A percentile compares a stretch with the other conserved stretches of the same genome.
Evolutionary conservation across 2,888 invertebrate species (phyloP).

Genomic region (Frankliniella fusca): DNA sequence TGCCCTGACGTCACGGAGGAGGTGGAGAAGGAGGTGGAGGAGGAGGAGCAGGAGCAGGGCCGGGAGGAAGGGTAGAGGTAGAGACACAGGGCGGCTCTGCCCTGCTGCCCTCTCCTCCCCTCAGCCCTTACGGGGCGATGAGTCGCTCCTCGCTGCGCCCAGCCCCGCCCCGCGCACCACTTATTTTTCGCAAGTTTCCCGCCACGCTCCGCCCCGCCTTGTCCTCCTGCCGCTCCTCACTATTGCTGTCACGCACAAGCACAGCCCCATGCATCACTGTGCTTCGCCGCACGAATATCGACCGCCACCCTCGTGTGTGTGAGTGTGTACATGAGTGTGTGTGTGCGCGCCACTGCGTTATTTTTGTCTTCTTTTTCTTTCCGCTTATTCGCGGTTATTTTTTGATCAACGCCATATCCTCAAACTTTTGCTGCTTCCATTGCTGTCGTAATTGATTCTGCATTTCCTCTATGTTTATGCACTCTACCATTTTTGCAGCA

Average conservation of each 20-base stretch:
- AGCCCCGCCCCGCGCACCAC: not conserved
- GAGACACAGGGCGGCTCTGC: too few species aligned
- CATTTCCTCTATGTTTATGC: too few species aligned
- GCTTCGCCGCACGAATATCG: not conserved
- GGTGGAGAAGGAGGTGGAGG: too few species aligned
- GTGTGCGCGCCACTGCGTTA: not conserved
- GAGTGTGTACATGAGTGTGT: not conserved
- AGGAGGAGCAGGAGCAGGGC: too few species aligned
- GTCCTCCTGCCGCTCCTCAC: not conserved
- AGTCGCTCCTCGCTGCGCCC: not conserved
- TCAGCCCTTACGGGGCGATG: too few species aligned
- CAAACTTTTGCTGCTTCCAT: not conserved
- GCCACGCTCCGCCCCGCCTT: not conserved
- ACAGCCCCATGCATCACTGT: not conserved
- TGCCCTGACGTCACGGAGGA: too few species aligned
- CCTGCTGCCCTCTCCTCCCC: too few species aligned
- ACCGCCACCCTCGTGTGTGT: not conserved
- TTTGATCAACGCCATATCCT: not conserved
- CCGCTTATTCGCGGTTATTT: not conserved
- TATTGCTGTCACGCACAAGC: not conserved
- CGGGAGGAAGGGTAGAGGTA: too few species aligned
- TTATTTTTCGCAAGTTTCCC: not conserved
- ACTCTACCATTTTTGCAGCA: too few species aligned
- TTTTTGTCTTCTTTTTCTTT: not conserved
- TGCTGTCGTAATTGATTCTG: not conserved